Base-by-base conservation (phyloP, 1,140 invertebrate genomes). In the Listronotus oregonensis region DNA sequence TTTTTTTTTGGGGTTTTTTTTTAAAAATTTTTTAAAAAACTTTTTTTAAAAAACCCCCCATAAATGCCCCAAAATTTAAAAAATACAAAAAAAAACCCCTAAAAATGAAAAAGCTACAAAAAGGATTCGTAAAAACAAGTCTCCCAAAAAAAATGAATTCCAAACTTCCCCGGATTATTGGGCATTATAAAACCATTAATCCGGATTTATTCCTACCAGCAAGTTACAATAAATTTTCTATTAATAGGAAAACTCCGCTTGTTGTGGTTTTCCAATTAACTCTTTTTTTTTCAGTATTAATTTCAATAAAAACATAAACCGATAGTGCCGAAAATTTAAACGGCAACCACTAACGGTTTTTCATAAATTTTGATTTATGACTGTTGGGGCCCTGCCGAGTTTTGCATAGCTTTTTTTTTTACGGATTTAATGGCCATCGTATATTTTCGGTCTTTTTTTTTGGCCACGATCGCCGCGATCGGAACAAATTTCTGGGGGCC, bases 271-370 rank as follows among this genome's bases (percentile, higher is more conserved):
- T 14, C 54, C 39, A 49, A 49, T 27, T 8, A 9, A 8, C 43
- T 46, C 43, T 8, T 54, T 9, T 14, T 37, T 56, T 56, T 17
- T 17, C 17, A 56, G 54, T 43, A 56, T 56, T 56, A 56, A 56
- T 56, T 43, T 56, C 54, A 56, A 56, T 56, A 56, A 56, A n/a
- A 56, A 56, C 32, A 56, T 56, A 56, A 56, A 56, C 54, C 34
- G 34, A 37, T 37, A 37, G 3, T 37, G 34, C 34, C 54, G 54
- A 39, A 15, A 56, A 56, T 15, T 56, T 18, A 39, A 56, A 56
- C 32, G 40, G 32, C 54, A 56, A 56, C 54, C 54, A 56, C 54
- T 56, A 56, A 56, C 54, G 54, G 39, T 42, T 56, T 43, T 21
- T 49, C 54, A 56, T 56, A 56, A 56, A 56, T 56, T 56, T 15